A percentile compares a stretch with the other conserved stretches of the same genome.
phyloP scores from a whole-genome alignment of 2,113 vertebrate genomes.

The Monarcha castaneiventris region DNA sequence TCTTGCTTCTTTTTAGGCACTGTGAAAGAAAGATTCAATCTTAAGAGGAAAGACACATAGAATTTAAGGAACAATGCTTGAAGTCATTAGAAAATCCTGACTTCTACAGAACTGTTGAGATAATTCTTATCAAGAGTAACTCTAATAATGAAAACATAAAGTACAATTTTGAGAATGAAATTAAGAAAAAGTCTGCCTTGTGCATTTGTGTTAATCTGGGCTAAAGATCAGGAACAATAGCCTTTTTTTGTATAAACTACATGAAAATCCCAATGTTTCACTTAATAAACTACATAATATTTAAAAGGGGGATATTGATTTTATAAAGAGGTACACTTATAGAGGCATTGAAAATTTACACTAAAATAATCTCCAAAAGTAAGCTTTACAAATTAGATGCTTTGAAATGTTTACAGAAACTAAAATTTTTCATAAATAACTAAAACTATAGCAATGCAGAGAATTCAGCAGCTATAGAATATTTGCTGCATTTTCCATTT shows the following conservation, averaged over 20 bases:
- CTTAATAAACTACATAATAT: background rate
- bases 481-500: background rate
- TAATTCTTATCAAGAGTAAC: background rate
- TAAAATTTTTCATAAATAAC: background rate
- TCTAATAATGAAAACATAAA: background rate
- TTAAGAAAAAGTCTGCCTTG: background rate
- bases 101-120: background rate
- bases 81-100: background rate
- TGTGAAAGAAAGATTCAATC: background rate
- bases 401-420: background rate
- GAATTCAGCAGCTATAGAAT: background rate
- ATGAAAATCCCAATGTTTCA: background rate
- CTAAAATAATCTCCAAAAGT: background rate
- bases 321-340: background rate
- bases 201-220: background rate
- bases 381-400: background rate
- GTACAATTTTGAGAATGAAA: background rate
- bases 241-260: background rate
- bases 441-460: background rate
- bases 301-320: background rate
- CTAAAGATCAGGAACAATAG: background rate
- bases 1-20: background rate
- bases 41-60: background rate
- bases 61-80: background rate
- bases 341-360: background rate